A percentile compares a stretch with the other conserved stretches of the same genome.
Evolutionary conservation across 1,140 invertebrate genomes (phyloP).

Genomic region (Heterodera schachtii): DNA sequence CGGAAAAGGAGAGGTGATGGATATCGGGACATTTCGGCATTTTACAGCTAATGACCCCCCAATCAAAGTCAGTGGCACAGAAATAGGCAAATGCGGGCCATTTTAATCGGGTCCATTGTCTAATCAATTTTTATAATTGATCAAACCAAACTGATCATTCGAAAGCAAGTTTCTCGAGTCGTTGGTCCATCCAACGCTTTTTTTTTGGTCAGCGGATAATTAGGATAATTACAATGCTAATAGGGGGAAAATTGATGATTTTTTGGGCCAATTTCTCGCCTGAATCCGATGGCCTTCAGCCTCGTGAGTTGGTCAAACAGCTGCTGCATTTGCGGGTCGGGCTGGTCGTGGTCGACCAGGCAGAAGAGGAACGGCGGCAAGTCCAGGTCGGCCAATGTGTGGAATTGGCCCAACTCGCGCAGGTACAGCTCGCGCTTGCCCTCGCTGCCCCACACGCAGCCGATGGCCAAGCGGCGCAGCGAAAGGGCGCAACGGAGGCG

Average conservation of each 20-base stretch:
- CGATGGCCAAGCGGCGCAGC: constrained; percentile 42
- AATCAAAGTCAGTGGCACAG: no score
- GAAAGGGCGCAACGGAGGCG: constrained; percentile 23
- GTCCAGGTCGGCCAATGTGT: constrained; percentile 46
- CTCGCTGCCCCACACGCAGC: constrained; percentile 50
- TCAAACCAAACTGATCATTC: no score
- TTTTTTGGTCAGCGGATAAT: no score
- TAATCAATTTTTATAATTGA: no score
- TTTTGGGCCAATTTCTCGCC: not conserved
- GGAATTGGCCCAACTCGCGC: constrained; percentile 29
- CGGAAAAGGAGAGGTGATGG: not conserved
- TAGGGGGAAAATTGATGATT: no score
- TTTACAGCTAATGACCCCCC: not conserved
- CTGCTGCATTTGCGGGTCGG: constrained; percentile 44
- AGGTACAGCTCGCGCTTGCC: constrained; percentile 41
- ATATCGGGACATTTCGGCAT: not conserved
- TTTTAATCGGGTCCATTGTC: no score
- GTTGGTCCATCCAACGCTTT: no score
- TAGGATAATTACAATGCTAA: no score
- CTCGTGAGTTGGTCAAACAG: constrained; percentile 41
- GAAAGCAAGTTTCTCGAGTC: no score
- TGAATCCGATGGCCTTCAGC: constrained; percentile 47
- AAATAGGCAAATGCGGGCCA: no score
- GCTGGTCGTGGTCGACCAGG: constrained; percentile 35
- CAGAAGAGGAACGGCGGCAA: constrained; percentile 53